phyloP scores from a whole-genome alignment of 2,113 vertebrate genomes.

The Hystrix brachyura region DNA sequence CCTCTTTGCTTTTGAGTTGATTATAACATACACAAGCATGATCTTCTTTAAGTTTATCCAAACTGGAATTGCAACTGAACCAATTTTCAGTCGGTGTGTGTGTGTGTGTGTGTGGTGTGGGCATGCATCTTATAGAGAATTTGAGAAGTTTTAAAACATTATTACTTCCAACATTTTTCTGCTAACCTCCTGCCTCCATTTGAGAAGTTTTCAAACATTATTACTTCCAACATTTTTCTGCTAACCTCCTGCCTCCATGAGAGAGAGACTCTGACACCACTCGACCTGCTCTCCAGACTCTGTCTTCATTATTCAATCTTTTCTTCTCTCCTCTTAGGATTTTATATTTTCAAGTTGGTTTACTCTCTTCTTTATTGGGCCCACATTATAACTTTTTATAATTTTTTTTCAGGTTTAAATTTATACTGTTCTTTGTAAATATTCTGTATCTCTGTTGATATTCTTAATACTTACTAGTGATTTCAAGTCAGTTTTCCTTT shows the following conservation, averaged over 20 bases:
- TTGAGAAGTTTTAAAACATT: background rate
- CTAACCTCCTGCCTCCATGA: no score
- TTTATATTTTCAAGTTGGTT: background rate
- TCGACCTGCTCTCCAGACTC: background rate
- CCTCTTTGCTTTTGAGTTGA: background rate
- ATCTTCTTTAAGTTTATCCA: background rate
- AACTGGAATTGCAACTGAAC: background rate
- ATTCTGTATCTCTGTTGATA: background rate
- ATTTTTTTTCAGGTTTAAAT: background rate
- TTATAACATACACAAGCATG: background rate
- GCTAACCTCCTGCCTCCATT: no score
- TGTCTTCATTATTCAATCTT: background rate
- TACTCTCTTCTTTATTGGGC: background rate
- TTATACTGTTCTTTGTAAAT: background rate
- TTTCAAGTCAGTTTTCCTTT: background rate
- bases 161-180: background rate
- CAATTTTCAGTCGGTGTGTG: background rate
- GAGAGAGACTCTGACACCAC: background rate
- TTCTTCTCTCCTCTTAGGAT: background rate
- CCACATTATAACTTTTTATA: background rate
- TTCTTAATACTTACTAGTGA: background rate
- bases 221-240: background rate
- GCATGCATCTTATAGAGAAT: background rate
- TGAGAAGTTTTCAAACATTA: background rate
- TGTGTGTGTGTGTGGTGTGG: background rate